Evolutionary conservation across 1,140 invertebrate genomes (phyloP).

Genomic region (Eriocheir sinensis): DNA sequence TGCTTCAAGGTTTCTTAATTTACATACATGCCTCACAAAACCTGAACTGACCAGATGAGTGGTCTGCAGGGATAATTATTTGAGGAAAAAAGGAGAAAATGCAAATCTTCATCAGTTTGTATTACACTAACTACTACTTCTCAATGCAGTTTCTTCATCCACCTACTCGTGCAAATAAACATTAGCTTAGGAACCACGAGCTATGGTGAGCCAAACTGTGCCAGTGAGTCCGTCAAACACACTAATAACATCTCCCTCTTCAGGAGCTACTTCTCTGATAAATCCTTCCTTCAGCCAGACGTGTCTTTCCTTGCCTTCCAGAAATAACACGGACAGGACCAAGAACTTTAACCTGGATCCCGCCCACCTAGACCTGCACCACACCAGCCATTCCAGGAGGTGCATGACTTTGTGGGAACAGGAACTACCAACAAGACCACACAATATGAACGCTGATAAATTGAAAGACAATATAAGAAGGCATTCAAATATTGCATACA

Average conservation of each 20-base stretch:
- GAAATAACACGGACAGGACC: neutral
- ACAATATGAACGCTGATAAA: neutral
- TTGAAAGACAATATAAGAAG: neutral
- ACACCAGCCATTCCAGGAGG: neutral
- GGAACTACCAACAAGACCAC: neutral
- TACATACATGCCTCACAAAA: too few species aligned
- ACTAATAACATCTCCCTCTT: too few species aligned
- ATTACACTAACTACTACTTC: slow-evolving; percentile 6
- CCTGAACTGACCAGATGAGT: too few species aligned
- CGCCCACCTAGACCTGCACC: too few species aligned
- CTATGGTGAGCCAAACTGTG: neutral
- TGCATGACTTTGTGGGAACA: neutral
- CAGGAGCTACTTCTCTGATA: neutral
- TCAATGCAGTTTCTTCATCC: neutral
- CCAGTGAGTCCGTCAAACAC: neutral
- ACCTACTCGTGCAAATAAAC: neutral
- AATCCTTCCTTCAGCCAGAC: neutral
- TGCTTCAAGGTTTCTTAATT: too few species aligned
- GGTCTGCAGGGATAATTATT: neutral
- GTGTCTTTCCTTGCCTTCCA: neutral
- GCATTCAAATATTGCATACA: neutral
- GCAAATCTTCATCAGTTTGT: slow-evolving; percentile 13
- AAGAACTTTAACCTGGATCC: neutral
- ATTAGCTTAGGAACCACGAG: neutral
- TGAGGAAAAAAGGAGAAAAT: neutral